Evolutionary conservation across 1,140 invertebrate species (phyloP), one percentile per base, ranked within the genome.

Genomic region (Danaus plexippus): DNA sequence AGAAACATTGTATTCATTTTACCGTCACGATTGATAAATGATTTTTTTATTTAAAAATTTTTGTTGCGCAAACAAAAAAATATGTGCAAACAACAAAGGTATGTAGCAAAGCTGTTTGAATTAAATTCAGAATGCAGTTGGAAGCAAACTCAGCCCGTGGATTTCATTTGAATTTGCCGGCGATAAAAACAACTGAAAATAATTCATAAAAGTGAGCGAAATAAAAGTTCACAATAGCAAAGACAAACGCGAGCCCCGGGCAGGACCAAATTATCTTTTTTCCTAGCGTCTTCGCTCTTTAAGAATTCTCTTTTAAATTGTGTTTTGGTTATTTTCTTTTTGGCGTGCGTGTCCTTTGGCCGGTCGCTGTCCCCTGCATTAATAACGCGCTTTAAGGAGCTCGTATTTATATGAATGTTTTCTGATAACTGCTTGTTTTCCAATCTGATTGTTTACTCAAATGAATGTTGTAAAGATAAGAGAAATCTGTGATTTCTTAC

Each of bases 301-400:
- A 80, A 85, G 82, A 83, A 85, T 82, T 83, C 79, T 72, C 73
- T 85, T 83, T 84, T 81, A 85, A 85, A 83, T 82, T 85, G 73
- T 82, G 63, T 83, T 82, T 82, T 56, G 73, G 71, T 83, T 83
- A 74, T 70, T 64, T 72, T 76, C 73, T 75, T 80, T 82, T 85
- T 80, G 66, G 57, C 59, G 66, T 64, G 69, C 66, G 51, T 73
- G 80, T 74, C 77, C 73, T 80, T 82, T 80, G 71, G 66, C 69
- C 70, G 67, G 69, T 70, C 69, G 63, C 67, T 64, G 60, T 57
- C 59, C 65, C 66, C 62, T 78, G 73, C 69, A 81, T 80, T 81
- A 80, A 77, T 77, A 80, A 81, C 68, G 65, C 55, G 66, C 49
- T 66, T 63, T 72, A 75, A 73, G 69, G 58, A 67, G 64, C 43